Conservation (phyloP, 2,113 vertebrate species). For the Piaya cayana region DNA sequence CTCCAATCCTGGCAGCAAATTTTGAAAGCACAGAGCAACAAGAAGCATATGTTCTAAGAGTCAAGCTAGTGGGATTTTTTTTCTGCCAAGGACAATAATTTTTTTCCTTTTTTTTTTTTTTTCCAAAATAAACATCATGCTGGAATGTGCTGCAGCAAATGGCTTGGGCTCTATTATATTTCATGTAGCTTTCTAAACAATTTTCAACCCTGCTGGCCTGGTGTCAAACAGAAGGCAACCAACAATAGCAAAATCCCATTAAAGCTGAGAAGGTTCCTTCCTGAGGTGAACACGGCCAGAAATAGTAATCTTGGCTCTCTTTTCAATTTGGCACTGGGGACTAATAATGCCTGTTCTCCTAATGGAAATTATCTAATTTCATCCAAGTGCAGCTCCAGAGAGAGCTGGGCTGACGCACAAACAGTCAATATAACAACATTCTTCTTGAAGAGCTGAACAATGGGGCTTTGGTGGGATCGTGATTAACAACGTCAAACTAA, state of each 20-base stretch:
- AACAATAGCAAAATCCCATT: conserved; percentile 98
- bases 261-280: conserved; percentile 98
- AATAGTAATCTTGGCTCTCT: conserved; percentile 92
- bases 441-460: conserved; percentile 85
- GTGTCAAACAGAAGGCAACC: conserved; percentile 95
- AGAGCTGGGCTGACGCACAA: conserved; percentile 82
- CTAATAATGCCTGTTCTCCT: conserved; percentile 89
- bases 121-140: conserved; percentile 79
- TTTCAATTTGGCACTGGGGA: conserved; percentile 84
- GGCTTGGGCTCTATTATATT: conserved; percentile 82
- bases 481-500: conserved; percentile 81
- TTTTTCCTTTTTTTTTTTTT: conserved; percentile 57
- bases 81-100: conserved; percentile 84
- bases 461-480: conserved; percentile 80
- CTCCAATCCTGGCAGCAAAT: conserved; percentile 58
- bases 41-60: conserved; percentile 75
- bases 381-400: conserved; percentile 85
- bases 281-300: conserved; percentile 93
- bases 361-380: conserved; percentile 94
- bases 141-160: conserved; percentile 83
- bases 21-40: conserved; percentile 73
- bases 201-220: conserved; percentile 82
- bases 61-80: conserved; percentile 66
- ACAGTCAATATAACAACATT: conserved; percentile 89
- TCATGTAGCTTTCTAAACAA: conserved; percentile 86